Evolutionary conservation across 2,113 vertebrate genomes (phyloP), one percentile per base, ranked within the genome.

Genomic region (Lycocorax pyrrhopterus): DNA sequence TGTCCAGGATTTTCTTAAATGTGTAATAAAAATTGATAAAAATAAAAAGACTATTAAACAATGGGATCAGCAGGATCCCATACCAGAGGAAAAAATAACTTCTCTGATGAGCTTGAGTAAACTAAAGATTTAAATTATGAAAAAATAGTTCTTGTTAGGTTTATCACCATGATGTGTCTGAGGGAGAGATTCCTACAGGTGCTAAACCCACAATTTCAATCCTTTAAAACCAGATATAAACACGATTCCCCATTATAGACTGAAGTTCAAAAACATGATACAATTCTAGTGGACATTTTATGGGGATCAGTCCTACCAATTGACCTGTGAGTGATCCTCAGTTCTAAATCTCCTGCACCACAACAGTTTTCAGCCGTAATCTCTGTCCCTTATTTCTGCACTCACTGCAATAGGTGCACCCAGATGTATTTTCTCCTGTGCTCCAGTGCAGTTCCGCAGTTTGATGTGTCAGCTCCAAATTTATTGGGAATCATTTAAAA

Each of bases 201-300:
- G 30, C 23, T 43, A 66, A 47, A 62, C 22, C 30, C 22, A 9
- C 11, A 51, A 44, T 37, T 52, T 69, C 44, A 66, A 18, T 17
- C 16, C 52, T 32, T 93, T 73, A 43, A 80, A 68, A 37, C n/a
- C 35, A 93, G 29, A 25, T 20, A 11, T 3, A 76, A 66, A 62
- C 39, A 32, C 0, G 0, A 59, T 30, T 55, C 35, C 3, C 27
- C 0, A 0, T 46, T 21, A 27, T 1, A 62, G 12, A 15, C 4
- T 32, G 29, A 60, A 53, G 30, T 78, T 64, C 37, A 75, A 58
- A 44, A n/a, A 5, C 7, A 3, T 19, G 16, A 53, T 13, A 20
- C 9, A 83, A 53, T 56, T 44, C 17, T 5, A 33, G 6, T 7
- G 32, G 32, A 26, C 4, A 37, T 62, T 78, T 78, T 79, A 27